Conservation (phyloP, 2,888 invertebrate genomes). For the Cephus pygmeus region DNA sequence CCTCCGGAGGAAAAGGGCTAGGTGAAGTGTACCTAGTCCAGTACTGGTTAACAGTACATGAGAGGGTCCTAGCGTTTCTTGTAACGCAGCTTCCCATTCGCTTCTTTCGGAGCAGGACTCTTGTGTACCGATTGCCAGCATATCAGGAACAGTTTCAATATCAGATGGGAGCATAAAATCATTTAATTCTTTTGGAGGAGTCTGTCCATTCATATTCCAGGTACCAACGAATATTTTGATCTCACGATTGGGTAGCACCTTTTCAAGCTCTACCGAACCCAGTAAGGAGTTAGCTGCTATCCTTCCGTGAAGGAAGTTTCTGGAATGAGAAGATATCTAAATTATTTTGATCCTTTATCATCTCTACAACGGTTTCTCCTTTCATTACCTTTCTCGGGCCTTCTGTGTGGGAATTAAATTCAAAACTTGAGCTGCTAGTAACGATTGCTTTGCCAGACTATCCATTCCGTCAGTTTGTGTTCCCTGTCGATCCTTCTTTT, state of each 20-base stretch:
- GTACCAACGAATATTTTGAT: conserved; percentile 91
- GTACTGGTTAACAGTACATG: conserved; percentile 80
- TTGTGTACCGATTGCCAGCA: conserved; percentile 93
- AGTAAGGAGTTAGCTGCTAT: conserved; percentile 84
- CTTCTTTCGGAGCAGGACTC: conserved; percentile 89
- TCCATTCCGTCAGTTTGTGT: conserved; percentile 67
- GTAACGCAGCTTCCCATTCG: conserved; percentile 91
- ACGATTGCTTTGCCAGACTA: conserved; percentile 78
- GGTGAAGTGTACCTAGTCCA: conserved; percentile 80
- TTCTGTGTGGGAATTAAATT: conserved; percentile 86
- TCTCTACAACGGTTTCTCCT: not conserved
- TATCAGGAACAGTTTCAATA: conserved; percentile 88
- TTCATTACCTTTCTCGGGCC: conserved; percentile 77
- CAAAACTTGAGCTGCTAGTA: conserved; percentile 83
- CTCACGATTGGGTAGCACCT: conserved; percentile 87
- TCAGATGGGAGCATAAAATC: conserved; percentile 90
- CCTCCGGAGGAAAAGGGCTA: conserved; percentile 87
- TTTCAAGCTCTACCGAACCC: conserved; percentile 86
- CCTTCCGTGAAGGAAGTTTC: conserved; percentile 84
- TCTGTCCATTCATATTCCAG: conserved; percentile 97
- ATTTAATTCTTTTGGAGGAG: conserved; percentile 84
- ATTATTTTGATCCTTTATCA: not conserved
- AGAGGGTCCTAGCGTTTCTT: conserved; percentile 92
- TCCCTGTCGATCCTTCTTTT: conserved; percentile 46
- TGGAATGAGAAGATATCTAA: conserved; percentile 45